Evolutionary conservation across 2,797 vertebrate genomes (phyloP).

Genomic region (Gallirallus australis): DNA sequence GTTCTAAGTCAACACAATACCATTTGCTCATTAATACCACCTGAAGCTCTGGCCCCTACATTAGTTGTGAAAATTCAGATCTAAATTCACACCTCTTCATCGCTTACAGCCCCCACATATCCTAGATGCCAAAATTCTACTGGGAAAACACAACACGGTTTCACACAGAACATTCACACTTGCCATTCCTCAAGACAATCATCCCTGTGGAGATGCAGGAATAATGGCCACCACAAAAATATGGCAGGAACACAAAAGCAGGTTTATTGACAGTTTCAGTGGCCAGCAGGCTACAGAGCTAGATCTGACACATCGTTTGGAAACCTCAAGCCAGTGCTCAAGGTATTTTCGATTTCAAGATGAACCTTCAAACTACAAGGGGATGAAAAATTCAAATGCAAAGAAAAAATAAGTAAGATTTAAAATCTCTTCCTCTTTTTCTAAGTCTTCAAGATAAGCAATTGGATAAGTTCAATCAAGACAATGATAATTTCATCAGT

Average conservation of each 20-base stretch:
- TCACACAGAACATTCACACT: neutral
- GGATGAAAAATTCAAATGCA: neutral
- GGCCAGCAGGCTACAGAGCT: neutral
- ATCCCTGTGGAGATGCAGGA: neutral
- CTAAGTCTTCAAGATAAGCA: neutral
- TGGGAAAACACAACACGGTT: neutral
- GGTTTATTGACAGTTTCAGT: neutral
- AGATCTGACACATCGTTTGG: neutral
- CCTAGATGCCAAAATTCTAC: neutral
- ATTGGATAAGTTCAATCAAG: neutral
- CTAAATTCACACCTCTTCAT: neutral
- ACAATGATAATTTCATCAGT: neutral
- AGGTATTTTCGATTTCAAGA: neutral
- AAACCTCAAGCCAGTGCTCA: neutral
- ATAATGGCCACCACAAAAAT: neutral
- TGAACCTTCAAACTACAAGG: neutral
- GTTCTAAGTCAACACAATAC: neutral
- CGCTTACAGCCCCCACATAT: neutral
- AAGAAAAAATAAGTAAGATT: neutral
- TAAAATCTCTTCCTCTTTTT: neutral
- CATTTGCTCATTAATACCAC: neutral
- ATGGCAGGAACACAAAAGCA: fast-evolving
- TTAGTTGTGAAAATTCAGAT: neutral
- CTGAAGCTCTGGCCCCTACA: neutral
- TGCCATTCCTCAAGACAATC: neutral